Conservation (phyloP, 2,113 vertebrate species). For the Carassius gibelio region DNA sequence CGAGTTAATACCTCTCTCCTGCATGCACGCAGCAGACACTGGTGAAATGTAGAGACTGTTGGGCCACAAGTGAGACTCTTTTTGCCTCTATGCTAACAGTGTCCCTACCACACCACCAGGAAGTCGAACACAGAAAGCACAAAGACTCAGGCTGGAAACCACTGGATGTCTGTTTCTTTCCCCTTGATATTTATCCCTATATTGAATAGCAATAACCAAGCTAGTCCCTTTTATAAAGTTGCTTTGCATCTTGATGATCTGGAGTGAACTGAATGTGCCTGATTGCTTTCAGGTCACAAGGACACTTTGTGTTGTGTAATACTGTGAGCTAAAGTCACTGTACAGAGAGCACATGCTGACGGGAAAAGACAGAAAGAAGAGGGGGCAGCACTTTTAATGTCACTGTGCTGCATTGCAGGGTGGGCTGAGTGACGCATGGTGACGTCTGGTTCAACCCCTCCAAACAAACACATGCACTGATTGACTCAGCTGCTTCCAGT, state of each 20-base stretch:
- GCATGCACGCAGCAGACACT: conserved; percentile 39
- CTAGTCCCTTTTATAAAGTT: conserved; percentile 43
- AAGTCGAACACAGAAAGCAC: conserved; percentile 44
- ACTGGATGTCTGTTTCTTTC: conserved; percentile 32
- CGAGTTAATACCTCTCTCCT: conserved; percentile 22
- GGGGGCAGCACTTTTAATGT: conserved; percentile 10
- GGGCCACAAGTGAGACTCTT: conserved; percentile 14
- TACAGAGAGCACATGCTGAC: conserved; percentile 47
- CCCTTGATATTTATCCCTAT: conserved; percentile 8
- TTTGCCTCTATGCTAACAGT: conserved; percentile 29
- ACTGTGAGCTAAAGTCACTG: conserved; percentile 51
- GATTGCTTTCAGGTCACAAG: conserved; percentile 45
- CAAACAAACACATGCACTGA: conserved; percentile 19
- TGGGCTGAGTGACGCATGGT: conserved; percentile 60
- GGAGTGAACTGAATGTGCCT: conserved; percentile 22
- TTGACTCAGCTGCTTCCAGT: neutral
- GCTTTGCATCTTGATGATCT: conserved; percentile 32
- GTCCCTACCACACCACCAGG: neutral
- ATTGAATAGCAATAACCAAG: conserved; percentile 51
- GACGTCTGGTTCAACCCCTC: conserved; percentile 64
- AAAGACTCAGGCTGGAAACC: conserved; percentile 48
- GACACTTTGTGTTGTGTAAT: conserved; percentile 59
- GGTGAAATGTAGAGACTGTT: conserved; percentile 14
- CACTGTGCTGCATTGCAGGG: conserved; percentile 54
- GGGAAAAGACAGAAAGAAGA: conserved; percentile 10